A percentile compares a stretch with the other conserved stretches of the same genome.
These are phyloP conservation scores for Enoplolaimus lenunculus DNA, from an alignment of 2,888 invertebrate species.

Conservation along the genomic window DNA sequence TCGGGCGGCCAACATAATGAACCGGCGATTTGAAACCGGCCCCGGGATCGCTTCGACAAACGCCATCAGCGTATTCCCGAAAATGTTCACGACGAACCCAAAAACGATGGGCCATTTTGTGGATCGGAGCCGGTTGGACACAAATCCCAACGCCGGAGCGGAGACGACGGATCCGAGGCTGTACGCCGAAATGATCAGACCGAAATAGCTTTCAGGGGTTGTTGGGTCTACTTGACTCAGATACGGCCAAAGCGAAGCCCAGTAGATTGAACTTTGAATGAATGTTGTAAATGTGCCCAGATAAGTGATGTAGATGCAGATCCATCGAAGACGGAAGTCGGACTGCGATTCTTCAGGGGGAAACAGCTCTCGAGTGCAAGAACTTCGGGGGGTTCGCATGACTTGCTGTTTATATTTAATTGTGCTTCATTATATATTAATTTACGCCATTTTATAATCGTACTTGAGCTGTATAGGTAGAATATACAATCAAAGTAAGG, in stretches of 20 bases:
- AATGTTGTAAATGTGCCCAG: constrained; percentile 5
- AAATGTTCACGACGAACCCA: constrained; percentile 10
- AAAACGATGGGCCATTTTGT: constrained; percentile 3
- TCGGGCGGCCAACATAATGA: not conserved
- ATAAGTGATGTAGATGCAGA: constrained; percentile 2
- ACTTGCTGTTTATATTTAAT: too few relatives aligned
- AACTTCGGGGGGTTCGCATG: too few relatives aligned
- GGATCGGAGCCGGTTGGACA: not conserved
- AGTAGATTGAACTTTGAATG: constrained; percentile 6
- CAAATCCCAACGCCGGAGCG: not conserved
- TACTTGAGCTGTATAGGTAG: too few relatives aligned
- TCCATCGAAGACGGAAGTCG: not conserved
- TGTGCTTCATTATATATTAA: too few relatives aligned
- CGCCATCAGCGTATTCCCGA: constrained; percentile 5
- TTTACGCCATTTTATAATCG: too few relatives aligned
- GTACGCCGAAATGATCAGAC: constrained; percentile 8
- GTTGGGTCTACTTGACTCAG: constrained; percentile 3
- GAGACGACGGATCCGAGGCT: constrained; percentile 1
- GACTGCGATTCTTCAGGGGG: not conserved
- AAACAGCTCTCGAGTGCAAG: too few relatives aligned
- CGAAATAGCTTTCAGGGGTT: constrained; percentile 11
- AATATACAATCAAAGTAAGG: too few relatives aligned
- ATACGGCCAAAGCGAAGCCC: constrained; percentile 13
- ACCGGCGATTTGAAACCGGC: not conserved
- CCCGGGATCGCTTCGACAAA: constrained; percentile 2